Conservation (phyloP, 2,797 vertebrate species). For the Masticophis lateralis region DNA sequence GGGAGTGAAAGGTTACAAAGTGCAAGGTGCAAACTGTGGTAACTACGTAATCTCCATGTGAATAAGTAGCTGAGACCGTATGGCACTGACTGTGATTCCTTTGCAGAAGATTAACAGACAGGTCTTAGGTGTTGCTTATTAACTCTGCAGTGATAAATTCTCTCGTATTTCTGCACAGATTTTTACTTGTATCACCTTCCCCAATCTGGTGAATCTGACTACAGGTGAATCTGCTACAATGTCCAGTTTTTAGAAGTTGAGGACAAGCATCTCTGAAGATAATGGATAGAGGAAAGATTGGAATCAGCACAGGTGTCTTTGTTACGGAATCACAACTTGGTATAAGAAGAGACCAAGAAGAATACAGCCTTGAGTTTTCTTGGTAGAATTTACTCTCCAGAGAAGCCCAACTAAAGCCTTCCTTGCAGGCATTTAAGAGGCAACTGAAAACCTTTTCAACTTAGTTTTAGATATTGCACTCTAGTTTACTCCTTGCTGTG, state of each 20-base stretch:
- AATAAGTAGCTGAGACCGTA: neutral
- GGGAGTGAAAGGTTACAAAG: neutral
- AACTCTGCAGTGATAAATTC: neutral
- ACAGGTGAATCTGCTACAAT: neutral
- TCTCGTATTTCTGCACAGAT: neutral
- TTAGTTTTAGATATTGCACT: neutral
- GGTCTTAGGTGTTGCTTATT: neutral
- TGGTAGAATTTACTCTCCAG: neutral
- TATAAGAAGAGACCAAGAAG: conserved; percentile 11
- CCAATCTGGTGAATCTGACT: neutral
- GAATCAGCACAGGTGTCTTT: neutral
- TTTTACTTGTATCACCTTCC: neutral
- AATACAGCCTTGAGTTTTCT: neutral
- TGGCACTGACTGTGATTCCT: neutral
- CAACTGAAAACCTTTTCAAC: conserved; percentile 16
- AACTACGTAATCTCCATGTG: neutral
- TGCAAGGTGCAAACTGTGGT: neutral
- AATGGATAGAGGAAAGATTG: neutral
- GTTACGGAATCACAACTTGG: neutral
- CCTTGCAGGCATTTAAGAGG: conserved; percentile 1
- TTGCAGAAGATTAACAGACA: neutral
- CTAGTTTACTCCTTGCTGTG: neutral
- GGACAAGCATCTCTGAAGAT: neutral
- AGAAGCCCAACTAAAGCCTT: conserved; percentile 5
- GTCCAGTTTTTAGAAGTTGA: neutral